Evolutionary conservation across 2,888 invertebrate species (phyloP), one percentile per base, ranked within the genome.

Genomic region (Cristatella mucedo): DNA sequence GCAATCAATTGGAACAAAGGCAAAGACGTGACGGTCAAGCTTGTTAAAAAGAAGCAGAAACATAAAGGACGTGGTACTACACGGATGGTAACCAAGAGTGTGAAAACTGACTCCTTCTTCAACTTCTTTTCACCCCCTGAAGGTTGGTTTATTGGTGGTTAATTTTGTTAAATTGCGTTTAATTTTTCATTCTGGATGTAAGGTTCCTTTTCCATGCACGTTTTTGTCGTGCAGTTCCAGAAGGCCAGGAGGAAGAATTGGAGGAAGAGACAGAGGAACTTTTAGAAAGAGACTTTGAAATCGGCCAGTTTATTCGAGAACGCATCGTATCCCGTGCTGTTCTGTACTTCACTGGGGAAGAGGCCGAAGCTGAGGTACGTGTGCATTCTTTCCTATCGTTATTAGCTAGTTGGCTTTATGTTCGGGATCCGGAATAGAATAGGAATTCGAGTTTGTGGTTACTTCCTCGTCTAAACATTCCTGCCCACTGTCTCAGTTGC

Each of bases 31-130:
- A 93, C 91, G 1, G 75, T 87, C 38, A 89, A 87, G 70, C 82
- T 80, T 13, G 79, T 89, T 48, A 82, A 83, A 63, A 89, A 89
- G 74, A 89, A 86, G 69, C 91, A 91, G 69, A 91, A 89, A 68
- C 87, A 91, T 67, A 89, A 87, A 76, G 82, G 82, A 31, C 76
- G 82, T 45, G 85, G 84, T 33, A 78, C 82, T 0, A 79, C 82
- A 42, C 77, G 87, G 55, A 83, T 84, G 16, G 78, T 89, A 48
- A 82, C 80, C 34, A 87, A 85, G 71, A 80, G 80, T 36, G 82
- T 89, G 50, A 82, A 82, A 57, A 84, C 82, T 38, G 89, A 91
- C 66, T 89, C 89, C 0, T 93, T 93, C 73, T 93, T 93, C 71
- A 89, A 91, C 69, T 93, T 93, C 73, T 93, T 93, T 69, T 75